Evolutionary conservation across 2,797 vertebrate genomes (phyloP), one percentile per base, ranked within the genome.

Genomic region (Sebastes nivosus): DNA sequence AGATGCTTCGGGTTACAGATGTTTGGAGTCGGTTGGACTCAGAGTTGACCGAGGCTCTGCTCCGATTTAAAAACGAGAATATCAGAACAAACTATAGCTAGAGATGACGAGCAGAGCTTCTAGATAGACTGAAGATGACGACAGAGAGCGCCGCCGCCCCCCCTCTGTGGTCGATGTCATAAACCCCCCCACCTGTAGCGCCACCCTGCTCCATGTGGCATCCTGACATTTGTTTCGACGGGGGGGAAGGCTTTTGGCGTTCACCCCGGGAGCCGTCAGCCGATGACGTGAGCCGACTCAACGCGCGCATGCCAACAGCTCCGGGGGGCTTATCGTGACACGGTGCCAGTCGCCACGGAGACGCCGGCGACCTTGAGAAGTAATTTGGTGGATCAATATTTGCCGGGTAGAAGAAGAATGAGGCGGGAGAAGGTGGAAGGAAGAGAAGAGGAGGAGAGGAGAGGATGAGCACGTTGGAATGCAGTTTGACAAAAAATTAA

Each of bases 371-470:
- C 90, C 90, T 88, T 91, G 88, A 85, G 80, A 92, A 89, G 81
- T 84, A 88, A 90, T 92, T 95, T 89, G 83, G 71, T 64, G 66
- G 91, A 92, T 94, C 83, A 58, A 82, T 93, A 79, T 89, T 91
- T 88, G 69, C 25, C 7, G 25, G 75, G 67, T 42, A 71, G 71
- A 59, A 75, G 70, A 81, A 65, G 67, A 83, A 46, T 2, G 61
- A 32, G 30, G 54, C 2, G 0, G 4, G 36, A 18, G 36, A 24
- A 66, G 2, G 34, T n/a, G 77, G 74, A 59, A 18, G 14, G 65
- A 18, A 14, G 68, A 8, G 16, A 38, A 7, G 16, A 29, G 76
- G 52, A 42, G 12, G 36, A 38, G 13, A 14, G 38, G 20, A 22
- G 52, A 22, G 52, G 20, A 54, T 54, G 52, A 22, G n/a, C 52